Evolutionary conservation across 2,888 invertebrate species (phyloP).

Genomic region (Papilio gigon): DNA sequence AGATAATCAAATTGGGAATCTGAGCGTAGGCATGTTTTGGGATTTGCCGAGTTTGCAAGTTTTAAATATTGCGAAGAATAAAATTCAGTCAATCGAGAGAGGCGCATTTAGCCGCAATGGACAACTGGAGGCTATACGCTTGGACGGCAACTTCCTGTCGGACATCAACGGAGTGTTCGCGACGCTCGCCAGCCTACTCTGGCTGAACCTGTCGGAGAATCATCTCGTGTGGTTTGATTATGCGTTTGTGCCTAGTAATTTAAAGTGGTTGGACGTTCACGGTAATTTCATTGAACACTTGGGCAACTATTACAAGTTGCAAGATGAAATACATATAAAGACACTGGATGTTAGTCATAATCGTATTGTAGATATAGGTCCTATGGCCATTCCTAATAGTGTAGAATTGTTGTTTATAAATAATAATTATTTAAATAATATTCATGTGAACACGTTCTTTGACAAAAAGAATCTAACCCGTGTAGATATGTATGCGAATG

Average conservation of each 20-base stretch:
- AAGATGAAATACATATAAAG: conserved; percentile 90
- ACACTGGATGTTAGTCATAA: conserved; percentile 95
- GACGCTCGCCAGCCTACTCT: conserved; percentile 90
- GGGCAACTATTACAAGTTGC: conserved; percentile 93
- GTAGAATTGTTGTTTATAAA: conserved; percentile 94
- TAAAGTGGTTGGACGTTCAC: conserved; percentile 95
- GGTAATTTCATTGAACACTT: conserved; percentile 94
- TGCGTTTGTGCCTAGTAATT: conserved; percentile 93
- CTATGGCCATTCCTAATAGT: conserved; percentile 94
- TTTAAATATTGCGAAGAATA: conserved; percentile 94
- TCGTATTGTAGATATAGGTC: conserved; percentile 90
- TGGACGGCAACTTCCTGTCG: conserved; percentile 93
- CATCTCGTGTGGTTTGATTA: conserved; percentile 96
- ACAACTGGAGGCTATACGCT: conserved; percentile 91
- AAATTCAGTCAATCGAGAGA: conserved; percentile 91
- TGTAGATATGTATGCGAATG: conserved; percentile 95
- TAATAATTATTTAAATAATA: conserved; percentile 91
- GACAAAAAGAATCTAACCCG: conserved; percentile 92
- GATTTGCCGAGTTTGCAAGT: conserved; percentile 92
- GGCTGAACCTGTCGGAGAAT: conserved; percentile 95
- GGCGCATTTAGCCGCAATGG: conserved; percentile 91
- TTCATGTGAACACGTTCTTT: conserved; percentile 92
- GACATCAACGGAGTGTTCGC: conserved; percentile 95
- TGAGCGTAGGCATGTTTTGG: conserved; percentile 93
- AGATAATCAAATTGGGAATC: conserved; percentile 93